phyloP scores from a whole-genome alignment of 2,888 invertebrate species.

The Cephus nigrinus region DNA sequence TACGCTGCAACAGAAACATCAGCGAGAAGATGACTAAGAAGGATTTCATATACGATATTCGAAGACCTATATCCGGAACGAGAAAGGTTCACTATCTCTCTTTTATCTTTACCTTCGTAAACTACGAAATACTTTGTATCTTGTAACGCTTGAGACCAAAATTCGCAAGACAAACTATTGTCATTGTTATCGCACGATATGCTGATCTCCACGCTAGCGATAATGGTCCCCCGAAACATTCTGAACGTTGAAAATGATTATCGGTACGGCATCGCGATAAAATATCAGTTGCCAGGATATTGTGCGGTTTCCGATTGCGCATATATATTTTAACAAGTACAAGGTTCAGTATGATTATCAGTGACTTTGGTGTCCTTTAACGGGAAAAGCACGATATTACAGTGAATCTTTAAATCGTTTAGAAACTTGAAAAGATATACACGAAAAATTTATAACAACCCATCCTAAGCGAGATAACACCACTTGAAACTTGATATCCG shows the following conservation, averaged over 20 bases:
- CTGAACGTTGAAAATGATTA: not conserved
- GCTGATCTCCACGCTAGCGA: not conserved
- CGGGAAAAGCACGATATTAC: not conserved
- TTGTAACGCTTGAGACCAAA: not conserved
- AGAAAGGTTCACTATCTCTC: slow-evolving; percentile 27
- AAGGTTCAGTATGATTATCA: not conserved
- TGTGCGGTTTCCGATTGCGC: not conserved
- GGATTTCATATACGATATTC: slow-evolving; percentile 53
- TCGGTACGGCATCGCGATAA: not conserved
- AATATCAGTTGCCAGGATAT: not conserved
- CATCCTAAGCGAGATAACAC: not conserved
- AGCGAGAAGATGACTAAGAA: slow-evolving; percentile 56
- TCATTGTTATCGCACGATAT: not conserved
- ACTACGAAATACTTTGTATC: not conserved
- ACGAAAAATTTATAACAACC: not conserved
- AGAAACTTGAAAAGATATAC: not conserved
- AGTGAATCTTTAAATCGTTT: not conserved
- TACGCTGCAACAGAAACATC: slow-evolving; percentile 50
- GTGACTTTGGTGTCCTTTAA: not conserved
- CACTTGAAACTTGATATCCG: not conserved
- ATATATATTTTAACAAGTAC: not conserved
- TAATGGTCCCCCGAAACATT: not conserved
- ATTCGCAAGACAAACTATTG: not conserved
- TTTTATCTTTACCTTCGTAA: not conserved
- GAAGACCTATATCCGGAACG: slow-evolving; percentile 29